Base-by-base conservation (phyloP, 1,140 invertebrate species). In the Spodoptera frugiperda region DNA sequence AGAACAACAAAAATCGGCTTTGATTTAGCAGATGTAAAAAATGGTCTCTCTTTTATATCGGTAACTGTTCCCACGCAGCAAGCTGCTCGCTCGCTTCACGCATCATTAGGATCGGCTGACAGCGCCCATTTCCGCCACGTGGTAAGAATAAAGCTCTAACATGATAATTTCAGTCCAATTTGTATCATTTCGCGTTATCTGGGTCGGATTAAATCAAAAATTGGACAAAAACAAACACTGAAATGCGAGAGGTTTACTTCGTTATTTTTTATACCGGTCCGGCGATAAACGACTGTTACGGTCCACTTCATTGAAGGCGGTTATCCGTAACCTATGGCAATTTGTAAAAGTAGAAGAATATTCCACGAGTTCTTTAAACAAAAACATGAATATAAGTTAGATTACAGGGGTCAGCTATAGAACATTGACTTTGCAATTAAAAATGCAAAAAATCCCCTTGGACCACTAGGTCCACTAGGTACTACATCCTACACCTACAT, bases 71-170 rank as follows among this genome's bases (percentile, higher is more conserved):
- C 86, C 89, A 90, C 89, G 89, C 84, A 39, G 33, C 33, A 10
- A 39, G 79, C 77, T 77, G 68, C 84, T 39, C 86, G 84, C 89
- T 85, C 79, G 80, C 25, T 86, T 86, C 84, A 86, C 81, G 89
- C 86, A 79, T 82, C 88, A 88, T 90, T 91, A 86, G 76, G 15
- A 39, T 63, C 59, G 49, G 70, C 70, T 81, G 72, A 76, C 84
- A 81, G 84, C 83, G 80, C 87, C 83, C 85, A 89, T 89, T 91
- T 91, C 89, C 89, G 89, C 79, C 84, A 83, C 65, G 53, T 83
- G 81, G 80, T 84, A 81, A 83, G 82, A 85, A 79, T 81, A 80
- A 81, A 84, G 73, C 11, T 49, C 12, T 8, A 49, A 67, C 57
- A 75, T 65, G 15, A 21, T 39, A 30, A 75, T 63, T 63, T 63